A percentile compares a stretch with the other conserved stretches of the same genome.
Evolutionary conservation across 2,797 vertebrate species (phyloP).

Genomic region (Remorina albescens): DNA sequence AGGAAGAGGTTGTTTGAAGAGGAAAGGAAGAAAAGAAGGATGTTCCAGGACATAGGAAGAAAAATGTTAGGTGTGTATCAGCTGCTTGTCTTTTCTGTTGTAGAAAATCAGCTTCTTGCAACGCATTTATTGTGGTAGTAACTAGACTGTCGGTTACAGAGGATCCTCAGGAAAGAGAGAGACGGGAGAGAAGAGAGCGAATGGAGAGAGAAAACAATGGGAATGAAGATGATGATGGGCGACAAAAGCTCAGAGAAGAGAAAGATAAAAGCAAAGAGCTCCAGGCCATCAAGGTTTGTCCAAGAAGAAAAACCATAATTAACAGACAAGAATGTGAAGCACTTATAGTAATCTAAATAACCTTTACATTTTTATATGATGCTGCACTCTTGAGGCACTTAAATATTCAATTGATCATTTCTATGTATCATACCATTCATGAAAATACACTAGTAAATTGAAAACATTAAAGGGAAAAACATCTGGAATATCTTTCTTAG

Average conservation of each 20-base stretch:
- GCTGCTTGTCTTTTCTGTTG: not conserved
- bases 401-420: not conserved
- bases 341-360: too few relatives aligned
- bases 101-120: not conserved
- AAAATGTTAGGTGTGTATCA: constrained; percentile 93
- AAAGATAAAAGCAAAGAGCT: constrained; percentile 98
- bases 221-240: constrained; percentile 94
- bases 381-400: not conserved
- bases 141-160: constrained; percentile 79
- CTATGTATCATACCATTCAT: too few relatives aligned
- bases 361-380: not conserved
- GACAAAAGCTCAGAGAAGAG: constrained; percentile 96
- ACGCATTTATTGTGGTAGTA: not conserved
- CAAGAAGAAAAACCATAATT: not conserved
- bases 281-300: constrained; percentile 92
- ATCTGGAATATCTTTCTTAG: too few relatives aligned
- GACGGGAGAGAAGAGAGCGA: constrained; percentile 93
- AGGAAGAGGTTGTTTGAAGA: constrained; percentile 90
- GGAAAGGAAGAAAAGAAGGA: constrained; percentile 93
- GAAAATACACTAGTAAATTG: too few relatives aligned
- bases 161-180: constrained; percentile 96
- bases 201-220: constrained; percentile 97
- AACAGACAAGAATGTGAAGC: too few relatives aligned
- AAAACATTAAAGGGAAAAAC: too few relatives aligned
- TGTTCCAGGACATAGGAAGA: constrained; percentile 96